These are phyloP conservation scores for Leuciscus idus DNA, from an alignment of 2,113 vertebrate species.

Conservation along the genomic window DNA sequence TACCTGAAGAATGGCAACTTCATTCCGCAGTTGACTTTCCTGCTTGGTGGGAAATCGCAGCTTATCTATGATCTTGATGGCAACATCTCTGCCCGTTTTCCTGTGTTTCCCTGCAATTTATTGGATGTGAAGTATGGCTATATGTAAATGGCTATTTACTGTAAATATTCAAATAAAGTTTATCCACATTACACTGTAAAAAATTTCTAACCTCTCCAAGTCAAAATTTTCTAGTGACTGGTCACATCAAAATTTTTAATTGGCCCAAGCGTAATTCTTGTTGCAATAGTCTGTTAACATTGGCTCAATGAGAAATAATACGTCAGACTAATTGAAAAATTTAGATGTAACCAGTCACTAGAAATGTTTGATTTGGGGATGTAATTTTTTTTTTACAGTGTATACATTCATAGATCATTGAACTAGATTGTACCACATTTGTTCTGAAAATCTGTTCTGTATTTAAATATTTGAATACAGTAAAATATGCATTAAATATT, in stretches of 20 bases:
- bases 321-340: too few species aligned
- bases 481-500: background rate
- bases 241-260: too few species aligned
- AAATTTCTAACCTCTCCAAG: too few species aligned
- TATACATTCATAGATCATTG: background rate
- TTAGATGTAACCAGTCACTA: too few species aligned
- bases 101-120: conserved; percentile 88
- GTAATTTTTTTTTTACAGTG: too few species aligned
- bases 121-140: background rate
- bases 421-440: background rate
- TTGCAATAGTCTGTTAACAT: too few species aligned
- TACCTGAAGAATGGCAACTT: conserved; percentile 98
- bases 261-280: too few species aligned
- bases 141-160: background rate
- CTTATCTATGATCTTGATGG: conserved; percentile 99
- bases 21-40: conserved; percentile 96
- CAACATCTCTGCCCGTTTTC: conserved; percentile 96
- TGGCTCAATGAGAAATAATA: too few species aligned
- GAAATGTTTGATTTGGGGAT: too few species aligned
- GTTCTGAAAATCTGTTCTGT: background rate
- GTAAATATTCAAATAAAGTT: background rate
- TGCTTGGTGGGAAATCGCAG: conserved; percentile 96
- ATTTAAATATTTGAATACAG: background rate
- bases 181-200: background rate
- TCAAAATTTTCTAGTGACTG: too few species aligned